Conservation (phyloP, 53 echinoderm and acorn worm species). For the Echinarachnius parma region DNA sequence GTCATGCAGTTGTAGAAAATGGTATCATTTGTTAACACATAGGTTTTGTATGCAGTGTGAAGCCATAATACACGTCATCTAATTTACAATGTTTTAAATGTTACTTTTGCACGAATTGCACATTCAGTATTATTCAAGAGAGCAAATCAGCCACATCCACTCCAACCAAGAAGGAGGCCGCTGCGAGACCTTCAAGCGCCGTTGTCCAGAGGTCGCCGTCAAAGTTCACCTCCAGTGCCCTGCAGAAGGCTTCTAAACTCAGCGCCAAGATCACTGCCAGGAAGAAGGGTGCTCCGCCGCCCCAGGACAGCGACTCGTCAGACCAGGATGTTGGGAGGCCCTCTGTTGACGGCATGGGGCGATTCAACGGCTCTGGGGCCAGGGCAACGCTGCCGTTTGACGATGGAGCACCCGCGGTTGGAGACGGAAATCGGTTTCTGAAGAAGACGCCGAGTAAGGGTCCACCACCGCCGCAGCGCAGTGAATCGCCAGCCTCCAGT, state of each 20-base stretch:
- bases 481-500: background rate
- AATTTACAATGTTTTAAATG: no score
- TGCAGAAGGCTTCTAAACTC: slow-evolving; percentile 25
- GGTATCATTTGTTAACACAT: no score
- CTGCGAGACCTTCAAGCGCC: no score
- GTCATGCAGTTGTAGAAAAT: no score
- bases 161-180: no score
- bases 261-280: slow-evolving; percentile 29
- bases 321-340: background rate
- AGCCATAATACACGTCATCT: no score
- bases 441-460: slow-evolving; percentile 18
- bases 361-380: background rate
- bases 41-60: no score
- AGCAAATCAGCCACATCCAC: no score
- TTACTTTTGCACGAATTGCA: no score
- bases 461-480: no score
- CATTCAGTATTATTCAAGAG: no score
- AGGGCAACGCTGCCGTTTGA: background rate
- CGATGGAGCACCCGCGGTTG: background rate
- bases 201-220: background rate
- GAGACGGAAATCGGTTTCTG: slow-evolving; percentile 14
- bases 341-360: background rate
- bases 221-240: slow-evolving; percentile 40
- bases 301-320: slow-evolving; percentile 8
- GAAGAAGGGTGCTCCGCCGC: background rate